These are phyloP conservation scores for Dendrolimus houi DNA, from an alignment of 2,888 invertebrate species.

Conservation along the genomic window DNA sequence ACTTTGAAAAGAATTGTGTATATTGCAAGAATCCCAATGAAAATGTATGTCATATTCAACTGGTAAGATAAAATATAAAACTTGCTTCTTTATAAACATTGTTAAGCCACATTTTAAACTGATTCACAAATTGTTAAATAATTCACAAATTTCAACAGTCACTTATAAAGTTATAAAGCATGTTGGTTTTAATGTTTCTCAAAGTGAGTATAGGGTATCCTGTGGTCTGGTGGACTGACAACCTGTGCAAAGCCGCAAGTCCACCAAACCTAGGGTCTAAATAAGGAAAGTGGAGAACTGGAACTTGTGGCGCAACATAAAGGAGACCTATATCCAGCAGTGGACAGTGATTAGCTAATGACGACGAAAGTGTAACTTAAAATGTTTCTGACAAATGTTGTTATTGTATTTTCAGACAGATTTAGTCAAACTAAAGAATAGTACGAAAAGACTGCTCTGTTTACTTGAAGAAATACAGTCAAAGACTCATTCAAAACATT, in stretches of 20 bases:
- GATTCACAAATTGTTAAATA: too few relatives aligned
- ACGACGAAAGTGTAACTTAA: not conserved
- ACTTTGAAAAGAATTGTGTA: conserved; percentile 4
- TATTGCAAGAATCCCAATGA: conserved; percentile 13
- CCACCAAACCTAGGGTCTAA: too few relatives aligned
- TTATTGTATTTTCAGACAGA: conserved; percentile 35
- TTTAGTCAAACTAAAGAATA: conserved; percentile 40
- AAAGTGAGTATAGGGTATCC: too few relatives aligned
- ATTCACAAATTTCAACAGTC: too few relatives aligned
- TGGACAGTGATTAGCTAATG: too few relatives aligned
- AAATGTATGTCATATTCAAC: conserved; percentile 24
- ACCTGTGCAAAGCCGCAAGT: too few relatives aligned
- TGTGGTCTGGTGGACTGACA: too few relatives aligned
- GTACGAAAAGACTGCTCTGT: conserved; percentile 45
- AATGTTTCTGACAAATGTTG: not conserved
- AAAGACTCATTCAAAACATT: conserved; percentile 30
- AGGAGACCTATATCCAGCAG: too few relatives aligned
- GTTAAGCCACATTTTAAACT: not conserved
- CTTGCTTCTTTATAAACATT: not conserved
- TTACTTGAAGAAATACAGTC: conserved; percentile 48
- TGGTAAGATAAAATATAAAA: conserved; percentile 13
- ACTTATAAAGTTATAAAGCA: too few relatives aligned
- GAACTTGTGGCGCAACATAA: too few relatives aligned
- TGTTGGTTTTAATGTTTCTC: too few relatives aligned
- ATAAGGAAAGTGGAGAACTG: too few relatives aligned